Base-by-base conservation (phyloP, 2,797 vertebrate genomes). In the Enteromius afrohamiltoni region DNA sequence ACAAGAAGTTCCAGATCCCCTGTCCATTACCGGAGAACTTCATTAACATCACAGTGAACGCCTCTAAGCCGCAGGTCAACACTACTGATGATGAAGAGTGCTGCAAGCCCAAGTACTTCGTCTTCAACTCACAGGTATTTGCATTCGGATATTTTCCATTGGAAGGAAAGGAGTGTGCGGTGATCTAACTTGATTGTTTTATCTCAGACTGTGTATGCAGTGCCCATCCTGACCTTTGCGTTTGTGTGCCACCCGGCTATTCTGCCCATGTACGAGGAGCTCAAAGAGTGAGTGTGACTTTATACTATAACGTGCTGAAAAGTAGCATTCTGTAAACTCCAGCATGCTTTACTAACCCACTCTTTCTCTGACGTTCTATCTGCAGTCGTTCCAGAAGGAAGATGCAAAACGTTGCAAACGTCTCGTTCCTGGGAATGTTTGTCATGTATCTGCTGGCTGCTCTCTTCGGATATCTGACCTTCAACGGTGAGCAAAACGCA, bases 231-330 rank as follows among this genome's bases (percentile, higher is more conserved):
- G 89, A 97, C 96, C 0, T 99, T 99, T 78, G 98, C 98, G 51
- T 99, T 99, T 17, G 97, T 99, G 85, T 99, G 98, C 88, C 98
- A 99, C 90, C 97, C 98, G 17, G 97, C 96, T 81, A 95, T 99
- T 90, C 95, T 99, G 91, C 98, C 98, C 87, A 99, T 99, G 93
- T 99, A 99, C 34, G 96, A 97, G 91, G 97, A 99, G 89, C 95
- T 99, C 64, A 98, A 98, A 93, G 93, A 95, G 98, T 99, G 91
- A 94, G 92, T 91, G 17, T 13, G 10, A 6, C 19, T 9, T 60
- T 49, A 67, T 0, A 11, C 19, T 73, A 21, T 51, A 0, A 19
- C 10, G 47, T 47, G 26, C 4, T 70, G 26, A 9, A 26, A 17
- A 29, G 68, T 26, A 9, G 40, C 3, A 16, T 47, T 17, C 47